These are phyloP conservation scores for Cyprinodon brontotheroides DNA, from an alignment of 2,113 vertebrate genomes.

Conservation along the genomic window DNA sequence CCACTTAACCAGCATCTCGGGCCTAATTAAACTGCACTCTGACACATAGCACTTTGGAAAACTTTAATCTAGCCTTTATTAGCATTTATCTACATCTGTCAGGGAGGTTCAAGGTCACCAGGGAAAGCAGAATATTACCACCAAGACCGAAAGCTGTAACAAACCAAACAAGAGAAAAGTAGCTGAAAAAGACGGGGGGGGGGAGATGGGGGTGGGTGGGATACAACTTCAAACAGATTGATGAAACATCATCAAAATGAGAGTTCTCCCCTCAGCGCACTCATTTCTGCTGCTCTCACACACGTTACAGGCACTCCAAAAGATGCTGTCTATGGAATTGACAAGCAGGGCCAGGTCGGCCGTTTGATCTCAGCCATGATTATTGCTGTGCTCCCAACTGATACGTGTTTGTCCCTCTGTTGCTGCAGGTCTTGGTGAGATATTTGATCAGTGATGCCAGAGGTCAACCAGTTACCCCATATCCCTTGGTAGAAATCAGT, in stretches of 20 bases:
- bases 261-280: slow-evolving; percentile 40
- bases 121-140: slow-evolving; percentile 30
- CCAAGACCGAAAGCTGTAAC: slow-evolving; percentile 34
- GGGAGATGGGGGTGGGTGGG: background rate
- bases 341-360: slow-evolving; percentile 45
- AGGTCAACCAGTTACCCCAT: slow-evolving; percentile 17
- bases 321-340: slow-evolving; percentile 53
- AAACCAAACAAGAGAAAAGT: slow-evolving; percentile 34
- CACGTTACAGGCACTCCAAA: slow-evolving; percentile 41
- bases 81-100: slow-evolving; percentile 13
- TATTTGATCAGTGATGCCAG: slow-evolving; percentile 39
- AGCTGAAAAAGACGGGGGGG: slow-evolving; percentile 26
- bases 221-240: slow-evolving; percentile 57
- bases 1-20: slow-evolving; percentile 29
- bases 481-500: slow-evolving; percentile 22
- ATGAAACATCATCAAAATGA: slow-evolving; percentile 66
- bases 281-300: slow-evolving; percentile 51
- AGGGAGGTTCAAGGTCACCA: slow-evolving; percentile 32
- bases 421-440: slow-evolving; percentile 26
- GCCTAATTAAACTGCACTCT: slow-evolving; percentile 35
- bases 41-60: slow-evolving; percentile 22
- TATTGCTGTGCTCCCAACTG: slow-evolving; percentile 49
- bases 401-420: slow-evolving; percentile 37
- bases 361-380: slow-evolving; percentile 62
- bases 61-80: slow-evolving; percentile 18